Evolutionary conservation across 1,140 invertebrate species (phyloP).

Genomic region (Drosophila ironensis): DNA sequence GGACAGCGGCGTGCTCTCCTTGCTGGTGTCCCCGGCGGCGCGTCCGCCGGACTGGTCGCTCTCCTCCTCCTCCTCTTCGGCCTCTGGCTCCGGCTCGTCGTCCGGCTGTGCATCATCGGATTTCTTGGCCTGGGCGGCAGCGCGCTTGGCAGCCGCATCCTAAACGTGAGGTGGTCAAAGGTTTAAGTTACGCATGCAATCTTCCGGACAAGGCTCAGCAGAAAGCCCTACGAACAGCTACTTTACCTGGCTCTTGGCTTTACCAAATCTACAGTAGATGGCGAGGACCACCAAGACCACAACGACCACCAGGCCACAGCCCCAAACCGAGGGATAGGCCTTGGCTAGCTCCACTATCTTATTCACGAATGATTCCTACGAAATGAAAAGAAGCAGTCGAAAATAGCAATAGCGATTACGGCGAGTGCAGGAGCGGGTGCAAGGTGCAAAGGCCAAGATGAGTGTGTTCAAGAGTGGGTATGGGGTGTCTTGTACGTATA

Average conservation of each 20-base stretch:
- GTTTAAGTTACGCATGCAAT: too few species aligned
- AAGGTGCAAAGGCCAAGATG: constrained; percentile 32
- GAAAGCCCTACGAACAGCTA: too few species aligned
- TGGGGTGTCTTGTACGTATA: not conserved
- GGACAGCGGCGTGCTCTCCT: constrained; percentile 55
- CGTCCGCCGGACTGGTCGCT: constrained; percentile 33
- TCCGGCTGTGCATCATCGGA: constrained; percentile 62
- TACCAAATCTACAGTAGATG: constrained; percentile 81
- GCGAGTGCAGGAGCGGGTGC: too few species aligned
- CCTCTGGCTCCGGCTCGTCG: constrained; percentile 43
- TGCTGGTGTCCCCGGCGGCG: constrained; percentile 43
- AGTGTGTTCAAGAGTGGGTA: constrained; percentile 21
- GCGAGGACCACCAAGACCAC: constrained; percentile 89
- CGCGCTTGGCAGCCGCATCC: constrained; percentile 39
- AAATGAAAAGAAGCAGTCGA: constrained; percentile 46
- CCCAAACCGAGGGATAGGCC: constrained; percentile 95
- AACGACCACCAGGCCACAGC: constrained; percentile 86
- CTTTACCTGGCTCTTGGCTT: constrained; percentile 76
- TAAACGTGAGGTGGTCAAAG: too few species aligned
- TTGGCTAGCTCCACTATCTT: constrained; percentile 91
- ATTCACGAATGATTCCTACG: constrained; percentile 91
- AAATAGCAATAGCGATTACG: constrained; percentile 45
- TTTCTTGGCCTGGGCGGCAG: constrained; percentile 54
- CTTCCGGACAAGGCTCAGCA: too few species aligned
- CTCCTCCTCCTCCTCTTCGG: constrained; percentile 40